Conservation (phyloP, 2,113 vertebrate species). For the Corydoras sp. region DNA sequence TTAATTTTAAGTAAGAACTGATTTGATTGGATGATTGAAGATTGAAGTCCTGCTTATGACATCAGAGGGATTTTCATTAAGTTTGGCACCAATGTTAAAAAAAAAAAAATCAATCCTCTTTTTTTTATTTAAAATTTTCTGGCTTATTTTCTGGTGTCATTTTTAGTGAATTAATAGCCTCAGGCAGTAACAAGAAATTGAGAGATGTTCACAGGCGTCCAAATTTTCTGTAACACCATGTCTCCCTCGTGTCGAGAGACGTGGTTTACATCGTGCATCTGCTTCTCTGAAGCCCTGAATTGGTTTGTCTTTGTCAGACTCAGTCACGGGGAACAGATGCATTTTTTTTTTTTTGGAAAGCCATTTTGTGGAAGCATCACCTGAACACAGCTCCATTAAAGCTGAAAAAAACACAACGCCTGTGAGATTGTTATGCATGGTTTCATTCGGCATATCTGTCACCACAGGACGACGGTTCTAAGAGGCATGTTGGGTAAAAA, state of each 20-base stretch:
- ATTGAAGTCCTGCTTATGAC: no score
- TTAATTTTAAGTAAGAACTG: no score
- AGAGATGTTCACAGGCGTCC: no score
- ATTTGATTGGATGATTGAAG: no score
- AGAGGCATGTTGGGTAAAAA: no score
- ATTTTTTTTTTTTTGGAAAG: constrained; percentile 38
- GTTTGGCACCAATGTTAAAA: no score
- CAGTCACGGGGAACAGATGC: constrained; percentile 30
- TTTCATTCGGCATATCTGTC: constrained; percentile 47
- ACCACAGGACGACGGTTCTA: constrained; percentile 24
- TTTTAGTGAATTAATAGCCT: no score
- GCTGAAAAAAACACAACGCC: constrained; percentile 25
- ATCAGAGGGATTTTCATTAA: no score
- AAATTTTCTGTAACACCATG: neutral
- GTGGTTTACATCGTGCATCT: constrained; percentile 13
- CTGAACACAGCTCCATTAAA: constrained; percentile 39
- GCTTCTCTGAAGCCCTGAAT: constrained; percentile 12
- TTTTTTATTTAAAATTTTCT: no score
- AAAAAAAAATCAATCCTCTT: no score
- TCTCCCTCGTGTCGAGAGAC: constrained; percentile 26
- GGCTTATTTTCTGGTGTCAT: no score
- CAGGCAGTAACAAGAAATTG: no score
- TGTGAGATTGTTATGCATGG: constrained; percentile 44
- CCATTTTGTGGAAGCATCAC: constrained; percentile 32
- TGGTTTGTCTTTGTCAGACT: constrained; percentile 33